Conservation (phyloP, 2,113 vertebrate genomes). For the Carlito syrichta region DNA sequence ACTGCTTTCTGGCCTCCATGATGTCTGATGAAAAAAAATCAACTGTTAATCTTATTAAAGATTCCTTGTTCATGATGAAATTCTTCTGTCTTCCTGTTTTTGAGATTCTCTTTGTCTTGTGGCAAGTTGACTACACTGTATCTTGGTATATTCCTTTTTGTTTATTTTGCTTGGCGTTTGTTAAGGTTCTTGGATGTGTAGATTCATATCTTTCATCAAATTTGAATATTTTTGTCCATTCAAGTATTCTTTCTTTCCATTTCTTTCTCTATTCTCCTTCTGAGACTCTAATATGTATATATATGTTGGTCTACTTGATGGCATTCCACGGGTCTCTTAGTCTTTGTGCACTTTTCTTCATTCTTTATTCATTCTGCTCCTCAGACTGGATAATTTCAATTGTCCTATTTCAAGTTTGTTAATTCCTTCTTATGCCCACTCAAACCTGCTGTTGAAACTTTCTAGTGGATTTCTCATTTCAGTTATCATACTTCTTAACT, state of each 20-base stretch:
- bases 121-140: not conserved
- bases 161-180: not conserved
- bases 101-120: not conserved
- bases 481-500: not conserved
- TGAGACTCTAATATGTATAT: not conserved
- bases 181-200: not conserved
- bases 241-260: not conserved
- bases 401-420: not conserved
- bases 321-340: not conserved
- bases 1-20: not conserved
- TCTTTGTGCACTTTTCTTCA: not conserved
- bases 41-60: not conserved
- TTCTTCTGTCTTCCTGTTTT: not conserved
- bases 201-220: not conserved
- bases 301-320: not conserved
- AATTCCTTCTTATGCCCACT: not conserved
- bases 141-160: not conserved
- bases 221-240: not conserved
- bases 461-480: not conserved
- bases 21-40: not conserved
- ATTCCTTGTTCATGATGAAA: not conserved
- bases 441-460: not conserved
- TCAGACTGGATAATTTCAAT: not conserved
- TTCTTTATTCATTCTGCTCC: not conserved
- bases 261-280: not conserved